Conservation (phyloP, 2,888 invertebrate species). For the Candidula unifasciata region DNA sequence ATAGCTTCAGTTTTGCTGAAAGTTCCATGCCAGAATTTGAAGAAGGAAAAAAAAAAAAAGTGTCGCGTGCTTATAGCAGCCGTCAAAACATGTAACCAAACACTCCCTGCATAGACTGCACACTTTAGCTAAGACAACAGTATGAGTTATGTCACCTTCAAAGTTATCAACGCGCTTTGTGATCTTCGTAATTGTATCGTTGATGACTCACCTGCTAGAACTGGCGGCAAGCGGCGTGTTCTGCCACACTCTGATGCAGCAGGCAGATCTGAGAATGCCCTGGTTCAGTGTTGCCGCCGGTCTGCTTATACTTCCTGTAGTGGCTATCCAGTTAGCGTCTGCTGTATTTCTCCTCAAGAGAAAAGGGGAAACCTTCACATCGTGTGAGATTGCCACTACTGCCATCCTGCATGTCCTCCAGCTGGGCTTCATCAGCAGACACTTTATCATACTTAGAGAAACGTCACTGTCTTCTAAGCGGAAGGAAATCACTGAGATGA, state of each 20-base stretch:
- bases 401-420: constrained; percentile 79
- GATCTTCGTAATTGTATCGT: constrained; percentile 62
- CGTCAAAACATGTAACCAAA: too few species aligned
- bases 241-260: constrained; percentile 80
- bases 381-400: constrained; percentile 81
- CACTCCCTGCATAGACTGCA: neutral
- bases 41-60: neutral
- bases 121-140: neutral
- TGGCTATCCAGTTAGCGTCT: constrained; percentile 83
- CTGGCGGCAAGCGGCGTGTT: constrained; percentile 61
- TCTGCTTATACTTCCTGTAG: constrained; percentile 85
- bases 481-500: constrained; percentile 85
- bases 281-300: constrained; percentile 84
- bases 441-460: constrained; percentile 86
- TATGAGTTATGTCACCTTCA: constrained; percentile 26
- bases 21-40: too few species aligned
- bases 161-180: constrained; percentile 62
- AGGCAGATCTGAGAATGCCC: constrained; percentile 77
- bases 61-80: neutral
- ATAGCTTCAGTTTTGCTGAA: too few species aligned
- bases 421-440: constrained; percentile 81
- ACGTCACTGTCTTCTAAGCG: constrained; percentile 81
- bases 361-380: constrained; percentile 59
- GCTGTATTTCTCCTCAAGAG: constrained; percentile 63
- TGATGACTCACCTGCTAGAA: constrained; percentile 64